Evolutionary conservation across 2,113 vertebrate genomes (phyloP).

Genomic region (Leptocoma aspasia): DNA sequence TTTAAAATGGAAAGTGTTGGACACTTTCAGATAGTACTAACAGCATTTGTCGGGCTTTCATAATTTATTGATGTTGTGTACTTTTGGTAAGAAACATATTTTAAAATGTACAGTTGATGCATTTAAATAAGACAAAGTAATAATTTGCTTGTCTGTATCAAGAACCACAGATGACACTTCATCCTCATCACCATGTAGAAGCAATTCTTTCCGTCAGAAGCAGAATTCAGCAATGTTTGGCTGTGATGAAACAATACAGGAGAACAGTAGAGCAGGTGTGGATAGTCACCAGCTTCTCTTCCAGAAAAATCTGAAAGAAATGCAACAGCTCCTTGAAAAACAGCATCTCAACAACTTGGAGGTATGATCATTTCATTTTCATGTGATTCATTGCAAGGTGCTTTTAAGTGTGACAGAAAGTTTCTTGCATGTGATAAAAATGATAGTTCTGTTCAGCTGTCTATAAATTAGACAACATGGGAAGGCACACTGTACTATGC

Average conservation of each 20-base stretch:
- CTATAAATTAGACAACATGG: neutral
- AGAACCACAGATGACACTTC: constrained; percentile 73
- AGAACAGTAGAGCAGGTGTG: constrained; percentile 57
- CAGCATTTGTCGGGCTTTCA: neutral
- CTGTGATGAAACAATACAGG: constrained; percentile 68
- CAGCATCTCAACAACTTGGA: constrained; percentile 68
- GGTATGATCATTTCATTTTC: constrained; percentile 61
- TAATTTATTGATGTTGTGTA: neutral
- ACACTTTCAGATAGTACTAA: neutral
- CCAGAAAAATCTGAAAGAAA: constrained; percentile 73
- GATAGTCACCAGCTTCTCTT: constrained; percentile 63
- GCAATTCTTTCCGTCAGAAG: constrained; percentile 52
- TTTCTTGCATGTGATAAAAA: neutral
- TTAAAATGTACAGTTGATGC: neutral
- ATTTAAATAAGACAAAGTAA: constrained; percentile 5
- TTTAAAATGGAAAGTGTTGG: neutral
- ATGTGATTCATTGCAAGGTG: neutral
- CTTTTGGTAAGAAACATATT: neutral
- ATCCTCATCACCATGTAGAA: constrained; percentile 67
- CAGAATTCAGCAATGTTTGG: constrained; percentile 61
- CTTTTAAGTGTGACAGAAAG: neutral
- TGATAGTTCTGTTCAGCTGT: neutral
- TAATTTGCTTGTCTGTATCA: constrained; percentile 57
- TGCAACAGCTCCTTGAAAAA: constrained; percentile 71
- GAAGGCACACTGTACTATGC: neutral